Percentiles rank a stretch among this genome's conserved stretches.
Conservation (phyloP, 2,113 vertebrate genomes). For the Heterotilapia buettikoferi region DNA sequence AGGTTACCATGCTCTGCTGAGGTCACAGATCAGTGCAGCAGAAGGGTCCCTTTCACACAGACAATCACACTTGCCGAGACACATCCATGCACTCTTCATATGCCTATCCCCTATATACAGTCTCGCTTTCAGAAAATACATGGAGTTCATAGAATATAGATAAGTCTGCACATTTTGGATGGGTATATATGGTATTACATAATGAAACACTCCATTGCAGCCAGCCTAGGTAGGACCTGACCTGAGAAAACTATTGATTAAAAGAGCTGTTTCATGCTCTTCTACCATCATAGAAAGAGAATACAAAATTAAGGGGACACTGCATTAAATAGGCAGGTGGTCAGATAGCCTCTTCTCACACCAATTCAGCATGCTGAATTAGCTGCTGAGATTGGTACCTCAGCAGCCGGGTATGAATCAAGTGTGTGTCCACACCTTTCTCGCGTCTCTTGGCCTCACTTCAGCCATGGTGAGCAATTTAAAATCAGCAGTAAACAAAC, state of each 20-base stretch:
- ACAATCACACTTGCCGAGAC: neutral
- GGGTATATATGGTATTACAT: neutral
- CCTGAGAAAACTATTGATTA: neutral
- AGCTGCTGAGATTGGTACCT: neutral
- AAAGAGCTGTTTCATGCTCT: neutral
- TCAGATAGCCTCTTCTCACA: neutral
- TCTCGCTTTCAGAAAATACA: neutral
- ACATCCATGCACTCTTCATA: neutral
- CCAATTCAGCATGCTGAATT: neutral
- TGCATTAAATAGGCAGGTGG: neutral
- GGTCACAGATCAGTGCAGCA: neutral
- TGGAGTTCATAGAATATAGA: neutral
- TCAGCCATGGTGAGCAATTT: slow-evolving; percentile 6
- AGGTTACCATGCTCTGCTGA: neutral
- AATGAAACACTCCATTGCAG: neutral
- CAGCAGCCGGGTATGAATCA: neutral
- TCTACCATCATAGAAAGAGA: neutral
- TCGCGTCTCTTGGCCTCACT: neutral
- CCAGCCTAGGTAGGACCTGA: neutral
- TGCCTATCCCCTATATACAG: neutral
- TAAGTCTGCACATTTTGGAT: neutral
- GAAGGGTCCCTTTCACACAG: neutral
- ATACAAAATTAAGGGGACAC: neutral
- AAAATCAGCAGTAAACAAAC: slow-evolving; percentile 24
- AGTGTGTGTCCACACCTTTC: neutral